These are phyloP conservation scores for Chitala chitala DNA, from an alignment of 2,113 vertebrate genomes.

Conservation along the genomic window DNA sequence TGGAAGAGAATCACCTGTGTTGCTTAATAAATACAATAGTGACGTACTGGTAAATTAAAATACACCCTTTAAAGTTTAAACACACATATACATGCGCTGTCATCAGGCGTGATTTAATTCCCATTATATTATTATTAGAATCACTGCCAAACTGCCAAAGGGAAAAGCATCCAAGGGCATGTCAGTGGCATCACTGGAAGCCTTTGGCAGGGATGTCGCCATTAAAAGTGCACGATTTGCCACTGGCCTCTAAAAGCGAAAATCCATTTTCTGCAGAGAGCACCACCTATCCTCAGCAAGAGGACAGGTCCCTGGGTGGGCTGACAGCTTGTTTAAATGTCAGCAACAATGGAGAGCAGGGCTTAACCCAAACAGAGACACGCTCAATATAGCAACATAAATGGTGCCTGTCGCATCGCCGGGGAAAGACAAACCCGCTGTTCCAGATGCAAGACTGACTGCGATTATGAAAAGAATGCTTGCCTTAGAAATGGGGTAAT, in stretches of 20 bases:
- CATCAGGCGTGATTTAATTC: no score
- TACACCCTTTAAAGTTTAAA: no score
- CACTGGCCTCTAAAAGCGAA: background rate
- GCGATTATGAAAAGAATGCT: background rate
- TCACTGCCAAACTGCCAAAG: background rate
- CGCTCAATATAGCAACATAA: slow-evolving; percentile 4
- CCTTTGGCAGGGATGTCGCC: background rate
- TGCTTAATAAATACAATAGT: no score
- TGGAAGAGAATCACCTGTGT: no score
- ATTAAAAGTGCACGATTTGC: background rate
- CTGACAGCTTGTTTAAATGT: slow-evolving; percentile 10
- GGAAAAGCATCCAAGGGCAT: background rate
- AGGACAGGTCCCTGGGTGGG: background rate
- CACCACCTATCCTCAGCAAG: background rate
- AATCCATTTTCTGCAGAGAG: background rate
- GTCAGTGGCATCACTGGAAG: background rate
- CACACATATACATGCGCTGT: no score
- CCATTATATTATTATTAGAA: no score
- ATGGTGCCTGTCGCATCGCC: slow-evolving; percentile 1
- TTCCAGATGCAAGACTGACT: background rate
- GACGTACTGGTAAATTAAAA: no score
- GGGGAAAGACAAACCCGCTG: background rate
- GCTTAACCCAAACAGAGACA: slow-evolving; percentile 8
- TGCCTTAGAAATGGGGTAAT: background rate
- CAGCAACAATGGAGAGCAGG: background rate